Evolutionary conservation across 2,113 vertebrate genomes (phyloP).

Genomic region (Dolichallabes microphthalmus): DNA sequence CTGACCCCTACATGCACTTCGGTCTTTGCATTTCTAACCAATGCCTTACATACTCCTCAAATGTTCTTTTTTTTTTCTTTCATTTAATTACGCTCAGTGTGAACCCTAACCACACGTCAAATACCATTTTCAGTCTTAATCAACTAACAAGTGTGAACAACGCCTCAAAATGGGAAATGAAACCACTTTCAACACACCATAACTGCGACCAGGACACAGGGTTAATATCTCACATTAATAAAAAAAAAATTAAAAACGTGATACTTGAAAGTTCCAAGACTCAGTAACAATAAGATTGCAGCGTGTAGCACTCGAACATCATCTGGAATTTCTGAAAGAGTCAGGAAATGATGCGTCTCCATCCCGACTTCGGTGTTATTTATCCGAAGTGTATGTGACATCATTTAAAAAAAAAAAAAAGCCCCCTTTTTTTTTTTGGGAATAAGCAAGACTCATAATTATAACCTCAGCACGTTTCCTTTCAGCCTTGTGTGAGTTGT

Average conservation of each 20-base stretch:
- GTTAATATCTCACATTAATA: not conserved
- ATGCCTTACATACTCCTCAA: not conserved
- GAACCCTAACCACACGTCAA: not conserved
- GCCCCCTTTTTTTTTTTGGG: not conserved
- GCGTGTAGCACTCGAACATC: not conserved
- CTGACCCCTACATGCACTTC: no score
- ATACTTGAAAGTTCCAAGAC: not conserved
- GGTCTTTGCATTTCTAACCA: no score
- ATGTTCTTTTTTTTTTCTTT: not conserved
- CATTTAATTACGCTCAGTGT: not conserved
- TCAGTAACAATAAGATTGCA: not conserved
- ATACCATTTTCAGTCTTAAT: not conserved
- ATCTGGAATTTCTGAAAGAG: not conserved
- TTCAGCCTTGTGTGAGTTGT: not conserved
- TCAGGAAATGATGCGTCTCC: not conserved
- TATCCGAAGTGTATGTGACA: not conserved
- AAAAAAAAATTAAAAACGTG: not conserved
- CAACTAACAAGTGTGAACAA: not conserved
- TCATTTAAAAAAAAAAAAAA: not conserved
- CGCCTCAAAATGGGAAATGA: not conserved
- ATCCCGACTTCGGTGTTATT: not conserved
- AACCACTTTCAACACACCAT: not conserved
- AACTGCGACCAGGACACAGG: not conserved
- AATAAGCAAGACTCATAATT: not conserved
- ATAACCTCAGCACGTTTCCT: not conserved